Evolutionary conservation across 2,113 vertebrate species (phyloP).

Genomic region (Seriola dumerili): DNA sequence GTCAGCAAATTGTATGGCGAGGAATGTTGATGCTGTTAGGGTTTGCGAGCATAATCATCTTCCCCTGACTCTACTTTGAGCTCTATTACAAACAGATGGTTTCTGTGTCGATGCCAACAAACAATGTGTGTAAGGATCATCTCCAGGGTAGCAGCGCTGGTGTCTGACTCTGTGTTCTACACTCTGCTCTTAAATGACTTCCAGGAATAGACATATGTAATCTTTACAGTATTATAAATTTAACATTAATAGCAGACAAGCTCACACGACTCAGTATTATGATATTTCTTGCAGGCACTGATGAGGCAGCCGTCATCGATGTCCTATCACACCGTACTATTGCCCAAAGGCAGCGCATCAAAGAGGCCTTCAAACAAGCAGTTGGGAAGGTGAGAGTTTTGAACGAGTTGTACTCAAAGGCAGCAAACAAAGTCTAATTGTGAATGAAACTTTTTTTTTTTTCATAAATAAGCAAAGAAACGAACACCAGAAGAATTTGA

Average conservation of each 20-base stretch:
- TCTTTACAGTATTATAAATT: not conserved
- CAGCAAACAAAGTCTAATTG: not conserved
- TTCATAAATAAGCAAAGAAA: conserved; percentile 2
- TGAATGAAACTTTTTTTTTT: not conserved
- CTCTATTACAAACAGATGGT: conserved; percentile 55
- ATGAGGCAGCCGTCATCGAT: conserved; percentile 89
- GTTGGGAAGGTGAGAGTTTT: conserved; percentile 90
- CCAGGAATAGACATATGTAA: not conserved
- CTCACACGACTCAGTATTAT: not conserved
- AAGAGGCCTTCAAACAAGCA: conserved; percentile 88
- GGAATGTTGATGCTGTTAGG: conserved; percentile 58
- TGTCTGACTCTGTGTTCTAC: not conserved
- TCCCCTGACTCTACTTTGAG: conserved; percentile 70
- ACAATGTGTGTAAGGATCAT: conserved; percentile 34
- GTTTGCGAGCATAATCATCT: conserved; percentile 46
- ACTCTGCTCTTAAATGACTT: not conserved
- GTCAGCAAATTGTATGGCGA: not conserved
- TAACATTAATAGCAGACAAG: not conserved
- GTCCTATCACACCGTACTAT: conserved; percentile 85
- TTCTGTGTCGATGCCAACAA: conserved; percentile 28
- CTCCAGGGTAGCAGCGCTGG: conserved; percentile 9
- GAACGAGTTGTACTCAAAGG: not conserved
- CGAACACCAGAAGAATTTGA: not conserved
- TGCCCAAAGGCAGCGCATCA: conserved; percentile 93
- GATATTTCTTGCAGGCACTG: conserved; percentile 86